Evolutionary conservation across 1,140 invertebrate genomes (phyloP), one percentile per base, ranked within the genome.

Genomic region (Drosophila insularis): DNA sequence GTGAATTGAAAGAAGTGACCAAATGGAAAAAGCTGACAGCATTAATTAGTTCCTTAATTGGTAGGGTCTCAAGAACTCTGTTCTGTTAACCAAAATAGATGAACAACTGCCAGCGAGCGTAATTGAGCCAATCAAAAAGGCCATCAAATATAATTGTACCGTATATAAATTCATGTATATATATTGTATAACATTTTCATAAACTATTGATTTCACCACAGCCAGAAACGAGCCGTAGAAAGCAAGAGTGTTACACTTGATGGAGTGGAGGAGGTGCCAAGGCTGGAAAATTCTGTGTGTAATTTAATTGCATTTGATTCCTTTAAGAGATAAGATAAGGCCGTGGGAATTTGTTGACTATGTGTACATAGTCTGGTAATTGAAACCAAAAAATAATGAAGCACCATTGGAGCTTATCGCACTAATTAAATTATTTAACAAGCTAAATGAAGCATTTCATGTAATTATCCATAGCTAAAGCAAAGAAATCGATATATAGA

Each of bases 361-460:
- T 50, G 4, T 46, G 10, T 50, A 21, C 19, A 50, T 50, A 21
- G 43, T 50, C 43, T 50, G 43, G 43, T 50, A 50, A 50, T 50
- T 50, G 10, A 50, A 50, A 50, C 43, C 43, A 19, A 17, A 50
- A 50, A 2, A 21, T 50, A 50, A 50, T 50, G 43, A 50, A 50
- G 43, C 43, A 21, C 17, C 35, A 19, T 11, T 60, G 1, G 10
- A n/a, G 39, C 60, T 68, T 82, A 79, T 82, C 62, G 56, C 72
- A n/a, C 17, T 63, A 71, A 80, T 69, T 79, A 82, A 75, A 37
- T 43, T 54, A 54, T 39, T 68, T 68, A 68, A 35, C 43, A 50
- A 50, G 43, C 8, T 50, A 50, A 21, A 50, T 50, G 4, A 19
- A 50, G 21, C 43, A 50, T 50, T 50, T 50, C 19, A 2, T 8